Evolutionary conservation across 1,140 invertebrate genomes (phyloP).

Genomic region (Cyrtorhinus lividipennis): DNA sequence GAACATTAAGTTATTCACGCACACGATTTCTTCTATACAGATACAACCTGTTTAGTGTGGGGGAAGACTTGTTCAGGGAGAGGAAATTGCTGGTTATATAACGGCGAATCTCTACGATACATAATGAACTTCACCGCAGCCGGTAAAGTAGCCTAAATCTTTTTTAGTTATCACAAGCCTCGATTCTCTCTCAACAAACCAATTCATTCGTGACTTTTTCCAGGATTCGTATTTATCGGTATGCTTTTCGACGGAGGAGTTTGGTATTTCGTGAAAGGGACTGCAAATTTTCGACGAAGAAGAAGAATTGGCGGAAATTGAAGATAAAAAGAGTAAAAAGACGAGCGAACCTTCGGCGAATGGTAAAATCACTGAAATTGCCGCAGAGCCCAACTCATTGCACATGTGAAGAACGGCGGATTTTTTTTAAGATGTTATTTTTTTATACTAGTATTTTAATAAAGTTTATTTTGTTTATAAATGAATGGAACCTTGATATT

Average conservation of each 20-base stretch:
- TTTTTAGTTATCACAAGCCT: too few species aligned
- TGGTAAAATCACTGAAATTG: neutral
- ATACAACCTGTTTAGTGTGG: conserved; percentile 48
- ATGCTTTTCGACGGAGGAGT: conserved; percentile 47
- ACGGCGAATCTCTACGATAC: conserved; percentile 47
- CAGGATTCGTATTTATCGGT: conserved; percentile 44
- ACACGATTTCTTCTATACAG: conserved; percentile 16
- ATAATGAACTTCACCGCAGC: conserved; percentile 50
- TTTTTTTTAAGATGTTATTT: too few species aligned
- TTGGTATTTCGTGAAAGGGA: conserved; percentile 51
- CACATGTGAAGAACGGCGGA: neutral
- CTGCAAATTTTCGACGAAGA: conserved; percentile 55
- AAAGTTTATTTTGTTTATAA: neutral
- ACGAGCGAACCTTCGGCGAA: neutral
- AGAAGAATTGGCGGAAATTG: conserved; percentile 18
- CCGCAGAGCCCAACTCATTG: neutral
- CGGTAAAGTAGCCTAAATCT: conserved; percentile 30
- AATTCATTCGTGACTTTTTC: too few species aligned
- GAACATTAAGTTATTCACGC: too few species aligned
- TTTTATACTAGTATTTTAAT: neutral
- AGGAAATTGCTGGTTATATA: conserved; percentile 60
- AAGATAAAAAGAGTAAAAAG: neutral
- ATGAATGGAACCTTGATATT: too few species aligned
- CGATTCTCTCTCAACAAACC: too few species aligned
- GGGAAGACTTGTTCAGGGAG: conserved; percentile 53